Evolutionary conservation across 2,797 vertebrate species (phyloP).

Genomic region (Platalea minor): DNA sequence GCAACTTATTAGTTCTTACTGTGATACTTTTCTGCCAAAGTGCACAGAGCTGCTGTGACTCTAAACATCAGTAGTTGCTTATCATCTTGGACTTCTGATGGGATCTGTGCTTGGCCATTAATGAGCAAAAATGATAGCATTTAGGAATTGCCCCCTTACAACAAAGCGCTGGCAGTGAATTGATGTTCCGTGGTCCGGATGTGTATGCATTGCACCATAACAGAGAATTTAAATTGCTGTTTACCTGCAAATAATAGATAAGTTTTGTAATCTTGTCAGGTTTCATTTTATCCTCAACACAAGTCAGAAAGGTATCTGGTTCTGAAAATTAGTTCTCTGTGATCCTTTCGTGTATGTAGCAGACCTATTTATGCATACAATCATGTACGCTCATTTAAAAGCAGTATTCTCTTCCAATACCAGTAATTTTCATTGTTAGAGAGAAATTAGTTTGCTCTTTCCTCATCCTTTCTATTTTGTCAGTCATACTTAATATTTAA

Average conservation of each 20-base stretch:
- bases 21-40: background rate
- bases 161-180: background rate
- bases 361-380: background rate
- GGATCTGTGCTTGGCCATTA: background rate
- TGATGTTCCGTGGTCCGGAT: background rate
- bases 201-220: background rate
- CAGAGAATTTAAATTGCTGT: background rate
- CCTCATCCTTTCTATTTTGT: background rate
- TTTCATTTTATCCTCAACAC: background rate
- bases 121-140: background rate
- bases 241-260: background rate
- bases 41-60: background rate
- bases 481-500: background rate
- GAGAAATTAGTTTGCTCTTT: background rate
- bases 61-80: background rate
- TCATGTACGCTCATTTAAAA: background rate
- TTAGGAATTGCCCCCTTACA: background rate
- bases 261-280: constrained; percentile 1
- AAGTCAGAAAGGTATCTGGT: background rate
- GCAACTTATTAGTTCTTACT: background rate
- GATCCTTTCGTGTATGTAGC: background rate
- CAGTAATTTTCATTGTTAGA: background rate
- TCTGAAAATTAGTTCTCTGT: background rate
- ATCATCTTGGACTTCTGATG: background rate
- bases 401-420: background rate